These are phyloP conservation scores for Apodemus speciosus DNA, from an alignment of 2,113 vertebrate genomes.

Conservation along the genomic window DNA sequence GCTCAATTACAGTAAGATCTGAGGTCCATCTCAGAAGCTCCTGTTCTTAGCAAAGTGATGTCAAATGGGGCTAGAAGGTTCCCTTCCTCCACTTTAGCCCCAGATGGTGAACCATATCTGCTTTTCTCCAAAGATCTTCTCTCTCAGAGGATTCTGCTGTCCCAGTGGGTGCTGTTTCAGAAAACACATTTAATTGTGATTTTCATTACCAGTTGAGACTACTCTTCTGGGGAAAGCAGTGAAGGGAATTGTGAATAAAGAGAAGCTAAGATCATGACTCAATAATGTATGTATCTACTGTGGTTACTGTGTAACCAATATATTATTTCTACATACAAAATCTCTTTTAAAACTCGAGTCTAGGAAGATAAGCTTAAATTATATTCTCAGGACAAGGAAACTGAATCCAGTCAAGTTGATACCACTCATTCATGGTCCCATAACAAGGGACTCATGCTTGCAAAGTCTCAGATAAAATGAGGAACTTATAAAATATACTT, in stretches of 20 bases:
- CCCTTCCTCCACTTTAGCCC: neutral
- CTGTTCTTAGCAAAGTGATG: neutral
- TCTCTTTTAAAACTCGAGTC: neutral
- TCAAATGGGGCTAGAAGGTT: neutral
- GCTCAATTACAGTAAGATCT: neutral
- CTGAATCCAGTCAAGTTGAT: neutral
- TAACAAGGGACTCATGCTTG: neutral
- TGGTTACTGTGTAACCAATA: neutral
- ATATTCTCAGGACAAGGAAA: neutral
- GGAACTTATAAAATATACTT: neutral
- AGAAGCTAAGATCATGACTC: neutral
- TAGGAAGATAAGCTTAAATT: neutral
- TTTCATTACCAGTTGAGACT: neutral
- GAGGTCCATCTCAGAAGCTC: neutral
- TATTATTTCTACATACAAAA: neutral
- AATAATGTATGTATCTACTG: neutral
- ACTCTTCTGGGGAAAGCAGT: slow-evolving; percentile 17
- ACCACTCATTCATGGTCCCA: neutral
- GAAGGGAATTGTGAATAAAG: slow-evolving; percentile 34
- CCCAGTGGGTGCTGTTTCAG: neutral
- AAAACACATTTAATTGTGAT: slow-evolving; percentile 27
- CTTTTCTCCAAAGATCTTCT: slow-evolving; percentile 20
- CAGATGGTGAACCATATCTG: neutral
- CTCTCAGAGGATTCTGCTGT: slow-evolving; percentile 1
- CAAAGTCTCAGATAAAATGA: neutral